Evolutionary conservation across 2,113 vertebrate genomes (phyloP).

Genomic region (Xenotilapia longispinis): DNA sequence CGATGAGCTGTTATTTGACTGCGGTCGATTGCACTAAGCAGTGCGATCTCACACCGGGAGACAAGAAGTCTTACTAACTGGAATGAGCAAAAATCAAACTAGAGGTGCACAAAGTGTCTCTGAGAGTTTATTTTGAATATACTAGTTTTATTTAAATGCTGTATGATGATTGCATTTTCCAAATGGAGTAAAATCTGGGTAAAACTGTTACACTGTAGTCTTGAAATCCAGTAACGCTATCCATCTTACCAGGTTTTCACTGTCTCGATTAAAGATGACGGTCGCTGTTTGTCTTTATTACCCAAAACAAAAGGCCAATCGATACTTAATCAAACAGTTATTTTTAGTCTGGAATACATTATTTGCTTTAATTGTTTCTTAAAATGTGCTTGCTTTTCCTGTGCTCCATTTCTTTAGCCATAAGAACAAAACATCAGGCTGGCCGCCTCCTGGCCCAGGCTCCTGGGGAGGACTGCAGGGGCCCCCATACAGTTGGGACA

Average conservation of each 20-base stretch:
- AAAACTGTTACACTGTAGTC: neutral
- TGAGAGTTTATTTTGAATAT: neutral
- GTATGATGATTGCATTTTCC: neutral
- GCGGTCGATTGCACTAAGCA: slow-evolving; percentile 18
- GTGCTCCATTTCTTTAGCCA: slow-evolving; percentile 71
- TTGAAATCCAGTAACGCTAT: neutral
- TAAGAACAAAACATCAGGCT: slow-evolving; percentile 89
- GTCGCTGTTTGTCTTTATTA: neutral
- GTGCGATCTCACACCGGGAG: neutral
- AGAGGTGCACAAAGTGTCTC: neutral
- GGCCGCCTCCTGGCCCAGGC: slow-evolving; percentile 84
- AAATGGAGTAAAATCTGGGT: neutral
- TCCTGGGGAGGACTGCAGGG: slow-evolving; percentile 89
- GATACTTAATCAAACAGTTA: neutral
- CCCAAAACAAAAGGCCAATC: neutral
- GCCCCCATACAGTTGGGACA: slow-evolving; percentile 91
- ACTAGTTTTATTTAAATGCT: neutral
- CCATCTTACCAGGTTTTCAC: neutral
- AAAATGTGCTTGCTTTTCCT: neutral
- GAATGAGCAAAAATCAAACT: neutral
- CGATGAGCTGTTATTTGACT: neutral
- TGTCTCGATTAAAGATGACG: neutral
- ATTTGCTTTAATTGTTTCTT: neutral
- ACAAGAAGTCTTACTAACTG: slow-evolving; percentile 23
- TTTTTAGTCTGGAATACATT: neutral